These are phyloP conservation scores for Norana najaformis DNA, from an alignment of 2,888 invertebrate species.

Conservation along the genomic window DNA sequence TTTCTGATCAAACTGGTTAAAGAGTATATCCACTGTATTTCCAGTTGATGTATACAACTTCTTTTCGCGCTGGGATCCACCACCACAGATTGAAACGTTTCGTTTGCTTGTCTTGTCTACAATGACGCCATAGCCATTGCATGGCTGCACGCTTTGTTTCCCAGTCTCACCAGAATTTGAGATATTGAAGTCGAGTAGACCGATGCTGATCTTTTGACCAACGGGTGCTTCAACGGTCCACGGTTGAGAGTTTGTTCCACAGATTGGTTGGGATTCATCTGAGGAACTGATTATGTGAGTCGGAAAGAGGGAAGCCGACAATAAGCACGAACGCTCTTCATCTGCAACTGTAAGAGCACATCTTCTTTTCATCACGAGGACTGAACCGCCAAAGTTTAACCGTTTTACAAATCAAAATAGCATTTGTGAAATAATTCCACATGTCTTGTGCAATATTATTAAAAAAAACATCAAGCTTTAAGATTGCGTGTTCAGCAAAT, in stretches of 20 bases:
- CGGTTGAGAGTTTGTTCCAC: not conserved
- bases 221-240: not conserved
- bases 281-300: not conserved
- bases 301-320: not conserved
- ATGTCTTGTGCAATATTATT: too few relatives aligned
- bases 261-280: not conserved
- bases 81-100: not conserved
- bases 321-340: constrained; percentile 20
- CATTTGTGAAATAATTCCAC: not conserved
- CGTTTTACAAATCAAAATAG: not conserved
- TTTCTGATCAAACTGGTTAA: not conserved
- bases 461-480: too few relatives aligned
- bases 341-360: not conserved
- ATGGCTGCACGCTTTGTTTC: not conserved
- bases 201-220: constrained; percentile 8
- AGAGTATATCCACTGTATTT: not conserved
- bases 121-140: not conserved
- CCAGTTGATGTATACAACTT: not conserved
- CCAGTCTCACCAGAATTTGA: not conserved
- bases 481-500: too few relatives aligned
- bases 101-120: not conserved
- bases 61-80: not conserved
- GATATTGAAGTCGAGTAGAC: not conserved
- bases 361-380: not conserved
- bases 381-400: not conserved